These are phyloP conservation scores for Nyleta sp. DNA, from an alignment of 2,888 invertebrate species.

Conservation along the genomic window DNA sequence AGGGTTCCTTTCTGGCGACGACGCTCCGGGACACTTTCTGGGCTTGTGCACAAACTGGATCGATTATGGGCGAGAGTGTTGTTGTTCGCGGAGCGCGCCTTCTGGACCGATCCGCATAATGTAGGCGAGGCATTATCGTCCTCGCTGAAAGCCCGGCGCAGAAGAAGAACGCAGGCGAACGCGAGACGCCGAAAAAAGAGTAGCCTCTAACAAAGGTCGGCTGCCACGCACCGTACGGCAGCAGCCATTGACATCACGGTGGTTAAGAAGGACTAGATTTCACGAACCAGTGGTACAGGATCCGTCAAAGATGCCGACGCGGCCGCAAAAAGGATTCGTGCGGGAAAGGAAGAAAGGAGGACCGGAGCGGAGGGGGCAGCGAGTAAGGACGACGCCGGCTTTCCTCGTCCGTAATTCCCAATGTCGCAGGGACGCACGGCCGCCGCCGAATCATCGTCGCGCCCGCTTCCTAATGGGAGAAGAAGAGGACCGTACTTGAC, in stretches of 20 bases:
- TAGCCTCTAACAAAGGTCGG: constrained; percentile 60
- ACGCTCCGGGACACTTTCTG: constrained; percentile 76
- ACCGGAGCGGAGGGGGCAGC: constrained; percentile 25
- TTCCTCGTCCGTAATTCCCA: constrained; percentile 44
- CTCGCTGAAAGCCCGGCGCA: constrained; percentile 32
- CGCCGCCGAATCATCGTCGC: constrained; percentile 29
- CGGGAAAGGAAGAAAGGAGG: constrained; percentile 70
- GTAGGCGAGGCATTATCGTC: constrained; percentile 75
- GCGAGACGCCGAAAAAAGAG: constrained; percentile 54
- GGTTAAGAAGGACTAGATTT: constrained; percentile 81
- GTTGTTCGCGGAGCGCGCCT: constrained; percentile 69
- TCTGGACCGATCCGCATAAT: constrained; percentile 65
- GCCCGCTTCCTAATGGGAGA: constrained; percentile 68
- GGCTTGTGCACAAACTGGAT: constrained; percentile 79
- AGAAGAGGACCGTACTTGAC: constrained; percentile 73
- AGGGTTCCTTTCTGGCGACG: constrained; percentile 70
- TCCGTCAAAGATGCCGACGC: constrained; percentile 80
- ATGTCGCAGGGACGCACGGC: constrained; percentile 37
- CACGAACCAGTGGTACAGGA: constrained; percentile 81
- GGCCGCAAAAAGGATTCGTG: constrained; percentile 76
- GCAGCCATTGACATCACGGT: constrained; percentile 80
- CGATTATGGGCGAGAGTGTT: constrained; percentile 65
- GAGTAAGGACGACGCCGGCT: constrained; percentile 39
- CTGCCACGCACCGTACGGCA: constrained; percentile 65
- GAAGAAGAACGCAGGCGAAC: constrained; percentile 4